A percentile compares a stretch with the other conserved stretches of the same genome.
phyloP scores from a whole-genome alignment of 2,113 vertebrate species.

The Thalassarche chlororhynchos region DNA sequence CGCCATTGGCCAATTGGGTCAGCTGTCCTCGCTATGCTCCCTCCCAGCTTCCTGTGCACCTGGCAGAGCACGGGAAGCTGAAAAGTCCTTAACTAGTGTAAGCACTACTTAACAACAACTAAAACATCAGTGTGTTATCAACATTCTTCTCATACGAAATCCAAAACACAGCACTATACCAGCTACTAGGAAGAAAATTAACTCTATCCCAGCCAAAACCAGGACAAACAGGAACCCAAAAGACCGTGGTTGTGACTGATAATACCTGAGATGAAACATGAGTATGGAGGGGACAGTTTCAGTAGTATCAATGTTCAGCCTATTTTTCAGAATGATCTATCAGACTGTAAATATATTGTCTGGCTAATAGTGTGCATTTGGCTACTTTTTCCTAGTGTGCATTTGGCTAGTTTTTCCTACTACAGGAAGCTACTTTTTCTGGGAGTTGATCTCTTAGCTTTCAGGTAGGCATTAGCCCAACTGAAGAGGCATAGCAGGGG shows the following conservation, averaged over 20 bases:
- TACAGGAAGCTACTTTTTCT: neutral
- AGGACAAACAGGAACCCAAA: neutral
- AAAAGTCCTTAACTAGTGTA: too few species aligned
- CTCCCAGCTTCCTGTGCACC: too few species aligned
- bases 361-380: neutral
- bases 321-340: neutral
- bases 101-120: too few species aligned
- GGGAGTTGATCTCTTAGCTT: neutral
- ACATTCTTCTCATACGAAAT: too few species aligned
- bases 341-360: neutral
- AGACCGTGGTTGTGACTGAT: neutral
- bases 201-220: too few species aligned
- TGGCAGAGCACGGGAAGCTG: too few species aligned
- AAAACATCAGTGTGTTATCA: too few species aligned
- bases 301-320: neutral
- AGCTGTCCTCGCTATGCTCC: too few species aligned
- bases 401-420: neutral
- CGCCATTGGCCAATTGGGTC: too few species aligned
- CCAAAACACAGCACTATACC: too few species aligned
- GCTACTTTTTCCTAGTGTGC: neutral
- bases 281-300: neutral
- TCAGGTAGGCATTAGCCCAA: neutral
- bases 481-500: neutral
- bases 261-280: neutral
- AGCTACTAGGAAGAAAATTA: too few species aligned